A percentile compares a stretch with the other conserved stretches of the same genome.
Evolutionary conservation across 2,113 vertebrate genomes (phyloP).

Genomic region (Hemiscyllium ocellatum): DNA sequence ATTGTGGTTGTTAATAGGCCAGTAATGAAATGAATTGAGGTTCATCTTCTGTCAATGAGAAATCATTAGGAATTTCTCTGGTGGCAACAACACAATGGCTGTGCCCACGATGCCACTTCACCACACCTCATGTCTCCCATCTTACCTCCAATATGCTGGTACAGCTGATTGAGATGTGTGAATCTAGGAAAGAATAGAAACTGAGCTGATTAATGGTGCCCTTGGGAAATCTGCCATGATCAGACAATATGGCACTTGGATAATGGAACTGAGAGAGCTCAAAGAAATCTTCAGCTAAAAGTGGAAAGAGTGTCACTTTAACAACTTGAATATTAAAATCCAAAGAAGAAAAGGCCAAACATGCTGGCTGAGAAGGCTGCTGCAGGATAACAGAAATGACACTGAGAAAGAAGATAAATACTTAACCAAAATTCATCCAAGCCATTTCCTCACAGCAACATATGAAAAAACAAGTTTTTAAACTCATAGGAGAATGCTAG

Average conservation of each 20-base stretch:
- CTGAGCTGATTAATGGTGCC: background rate
- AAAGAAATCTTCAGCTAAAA: background rate
- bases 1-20: too few species aligned
- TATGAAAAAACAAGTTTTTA: too few species aligned
- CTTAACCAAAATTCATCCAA: background rate
- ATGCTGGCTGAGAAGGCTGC: background rate
- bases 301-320: background rate
- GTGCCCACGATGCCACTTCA: too few species aligned
- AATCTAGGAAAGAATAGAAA: background rate
- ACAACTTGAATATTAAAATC: background rate
- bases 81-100: too few species aligned
- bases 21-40: too few species aligned
- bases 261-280: background rate
- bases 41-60: too few species aligned
- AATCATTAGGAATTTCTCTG: too few species aligned
- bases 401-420: background rate
- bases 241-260: background rate
- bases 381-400: background rate
- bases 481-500: background rate
- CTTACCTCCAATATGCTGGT: background rate
- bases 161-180: background rate
- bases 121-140: background rate
- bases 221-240: background rate
- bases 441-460: background rate
- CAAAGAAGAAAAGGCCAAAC: background rate